Evolutionary conservation across 2,888 invertebrate genomes (phyloP).

Genomic region (Drosophila ezoana): DNA sequence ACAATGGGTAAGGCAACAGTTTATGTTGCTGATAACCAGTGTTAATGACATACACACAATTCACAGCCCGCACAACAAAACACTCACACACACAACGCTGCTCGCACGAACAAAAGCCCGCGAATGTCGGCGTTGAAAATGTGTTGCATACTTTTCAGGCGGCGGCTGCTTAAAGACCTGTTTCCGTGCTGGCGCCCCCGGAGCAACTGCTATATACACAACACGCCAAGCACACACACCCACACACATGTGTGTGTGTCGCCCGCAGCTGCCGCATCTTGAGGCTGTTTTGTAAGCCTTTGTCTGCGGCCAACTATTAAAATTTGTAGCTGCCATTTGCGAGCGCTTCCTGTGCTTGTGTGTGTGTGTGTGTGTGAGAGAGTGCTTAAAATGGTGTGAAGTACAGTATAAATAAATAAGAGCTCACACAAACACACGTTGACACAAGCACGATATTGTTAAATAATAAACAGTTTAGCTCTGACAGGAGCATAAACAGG

Average conservation of each 20-base stretch:
- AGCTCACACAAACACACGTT: constrained; percentile 31
- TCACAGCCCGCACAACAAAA: constrained; percentile 2
- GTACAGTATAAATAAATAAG: constrained; percentile 68
- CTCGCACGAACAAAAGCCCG: constrained; percentile 1
- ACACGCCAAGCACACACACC: constrained; percentile 13
- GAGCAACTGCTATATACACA: constrained; percentile 17
- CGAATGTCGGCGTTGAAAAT: constrained; percentile 36
- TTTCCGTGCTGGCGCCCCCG: constrained; percentile 49
- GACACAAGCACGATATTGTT: constrained; percentile 57
- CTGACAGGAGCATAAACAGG: constrained; percentile 60
- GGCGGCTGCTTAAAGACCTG: constrained; percentile 36
- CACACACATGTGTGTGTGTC: constrained; percentile 11
- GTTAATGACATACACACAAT: constrained; percentile 39
- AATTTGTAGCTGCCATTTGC: constrained; percentile 52
- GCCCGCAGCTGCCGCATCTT: constrained; percentile 41
- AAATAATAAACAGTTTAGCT: constrained; percentile 75
- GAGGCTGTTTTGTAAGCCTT: constrained; percentile 41
- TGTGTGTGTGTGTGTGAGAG: constrained; percentile 17
- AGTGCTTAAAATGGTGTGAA: constrained; percentile 44
- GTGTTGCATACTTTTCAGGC: constrained; percentile 66
- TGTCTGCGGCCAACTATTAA: constrained; percentile 58
- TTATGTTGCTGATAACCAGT: constrained; percentile 42
- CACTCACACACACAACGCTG: constrained; percentile 1
- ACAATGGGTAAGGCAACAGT: constrained; percentile 24
- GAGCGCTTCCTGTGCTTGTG: constrained; percentile 33